phyloP scores from a whole-genome alignment of 2,888 invertebrate species.

The Resseliella maxima region DNA sequence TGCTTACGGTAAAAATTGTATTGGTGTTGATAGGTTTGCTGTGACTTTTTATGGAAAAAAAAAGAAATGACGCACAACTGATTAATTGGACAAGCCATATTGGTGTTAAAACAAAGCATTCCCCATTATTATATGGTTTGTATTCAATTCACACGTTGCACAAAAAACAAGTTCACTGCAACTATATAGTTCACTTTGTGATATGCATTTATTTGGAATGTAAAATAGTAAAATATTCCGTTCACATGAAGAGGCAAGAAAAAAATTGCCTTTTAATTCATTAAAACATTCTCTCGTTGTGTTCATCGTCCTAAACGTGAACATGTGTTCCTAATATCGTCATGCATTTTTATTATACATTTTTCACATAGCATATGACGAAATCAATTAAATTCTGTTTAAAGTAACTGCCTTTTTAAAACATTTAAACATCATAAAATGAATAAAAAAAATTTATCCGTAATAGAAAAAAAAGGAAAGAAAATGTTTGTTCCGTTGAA shows the following conservation, averaged over 20 bases:
- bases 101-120: constrained; percentile 19
- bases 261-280: constrained; percentile 8
- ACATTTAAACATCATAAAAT: background rate
- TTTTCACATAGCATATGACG: background rate
- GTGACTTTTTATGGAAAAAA: background rate
- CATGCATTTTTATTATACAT: background rate
- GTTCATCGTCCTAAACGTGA: no score
- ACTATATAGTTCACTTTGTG: background rate
- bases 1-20: background rate
- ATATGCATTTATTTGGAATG: no score
- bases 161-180: background rate
- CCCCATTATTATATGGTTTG: no score
- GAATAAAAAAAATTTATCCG: background rate
- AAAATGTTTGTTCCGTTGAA: background rate
- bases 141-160: background rate
- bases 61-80: background rate
- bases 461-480: background rate
- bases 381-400: constrained; percentile 43
- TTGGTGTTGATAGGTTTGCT: background rate
- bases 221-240: no score
- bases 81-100: constrained; percentile 25
- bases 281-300: background rate
- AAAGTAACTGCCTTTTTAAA: background rate
- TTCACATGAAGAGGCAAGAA: background rate
- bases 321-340: constrained; percentile 39